A percentile compares a stretch with the other conserved stretches of the same genome.
These are phyloP conservation scores for Melanotaenia maccullochi DNA, from an alignment of 2,797 vertebrate species.

Conservation along the genomic window DNA sequence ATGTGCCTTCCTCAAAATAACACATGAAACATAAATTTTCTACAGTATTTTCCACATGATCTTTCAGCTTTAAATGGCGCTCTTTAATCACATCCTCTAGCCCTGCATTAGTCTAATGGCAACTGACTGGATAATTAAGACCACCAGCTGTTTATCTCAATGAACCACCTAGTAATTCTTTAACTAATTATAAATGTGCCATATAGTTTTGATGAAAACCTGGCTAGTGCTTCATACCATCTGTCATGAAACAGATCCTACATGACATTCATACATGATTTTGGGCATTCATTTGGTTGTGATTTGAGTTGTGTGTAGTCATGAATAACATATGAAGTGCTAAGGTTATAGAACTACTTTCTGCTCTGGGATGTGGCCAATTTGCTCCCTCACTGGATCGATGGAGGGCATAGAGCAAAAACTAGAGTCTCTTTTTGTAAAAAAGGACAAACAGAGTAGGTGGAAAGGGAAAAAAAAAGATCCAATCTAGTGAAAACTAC, in stretches of 20 bases:
- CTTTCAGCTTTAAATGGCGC: background rate
- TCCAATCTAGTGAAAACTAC: background rate
- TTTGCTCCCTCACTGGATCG: background rate
- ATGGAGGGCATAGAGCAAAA: background rate
- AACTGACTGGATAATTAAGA: constrained; percentile 4
- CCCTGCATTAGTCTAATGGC: constrained; percentile 4
- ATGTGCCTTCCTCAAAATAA: background rate
- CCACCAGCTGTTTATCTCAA: constrained; percentile 16
- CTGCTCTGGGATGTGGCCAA: background rate
- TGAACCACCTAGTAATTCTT: background rate
- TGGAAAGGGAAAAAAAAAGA: background rate
- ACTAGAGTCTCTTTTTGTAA: background rate
- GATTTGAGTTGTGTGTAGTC: background rate
- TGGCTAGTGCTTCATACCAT: background rate
- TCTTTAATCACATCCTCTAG: constrained; percentile 3
- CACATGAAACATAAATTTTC: background rate
- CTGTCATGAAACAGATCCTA: background rate
- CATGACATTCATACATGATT: background rate
- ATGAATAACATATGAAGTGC: background rate
- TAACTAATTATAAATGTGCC: background rate
- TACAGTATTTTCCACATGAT: background rate
- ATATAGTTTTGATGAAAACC: background rate
- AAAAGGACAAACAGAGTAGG: background rate
- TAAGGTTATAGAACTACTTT: background rate
- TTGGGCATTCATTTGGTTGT: background rate